These are phyloP conservation scores for Drosophila ercepeae DNA, from an alignment of 1,140 invertebrate species.

Conservation along the genomic window DNA sequence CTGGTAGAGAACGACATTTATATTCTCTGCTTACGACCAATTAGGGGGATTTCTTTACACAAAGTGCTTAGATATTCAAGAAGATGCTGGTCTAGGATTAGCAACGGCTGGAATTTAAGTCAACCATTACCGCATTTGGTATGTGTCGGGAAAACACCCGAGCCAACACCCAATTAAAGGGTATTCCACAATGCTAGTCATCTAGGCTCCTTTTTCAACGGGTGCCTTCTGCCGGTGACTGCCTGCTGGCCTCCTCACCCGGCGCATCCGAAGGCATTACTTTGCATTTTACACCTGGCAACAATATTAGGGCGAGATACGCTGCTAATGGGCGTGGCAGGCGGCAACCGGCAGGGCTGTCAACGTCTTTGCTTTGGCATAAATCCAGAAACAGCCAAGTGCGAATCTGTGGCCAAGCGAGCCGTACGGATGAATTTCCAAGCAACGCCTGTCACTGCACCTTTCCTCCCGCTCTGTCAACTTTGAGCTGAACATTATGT, in stretches of 20 bases:
- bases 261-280: slow-evolving; percentile 68
- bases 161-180: slow-evolving; percentile 9
- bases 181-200: slow-evolving; percentile 10
- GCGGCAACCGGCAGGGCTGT: slow-evolving; percentile 14
- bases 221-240: background rate
- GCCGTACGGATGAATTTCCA: slow-evolving; percentile 46
- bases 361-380: slow-evolving; percentile 53
- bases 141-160: background rate
- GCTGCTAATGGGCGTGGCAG: slow-evolving; percentile 34
- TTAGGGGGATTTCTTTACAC: slow-evolving; percentile 20
- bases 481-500: background rate
- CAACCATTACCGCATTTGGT: background rate
- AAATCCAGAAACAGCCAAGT: slow-evolving; percentile 59
- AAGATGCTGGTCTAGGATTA: background rate
- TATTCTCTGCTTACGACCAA: slow-evolving; percentile 34
- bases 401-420: slow-evolving; percentile 28
- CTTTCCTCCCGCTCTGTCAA: slow-evolving; percentile 22
- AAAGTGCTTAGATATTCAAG: background rate
- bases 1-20: slow-evolving; percentile 6
- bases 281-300: slow-evolving; percentile 77
- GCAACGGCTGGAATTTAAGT: background rate
- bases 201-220: background rate
- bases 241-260: slow-evolving; percentile 47
- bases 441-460: slow-evolving; percentile 27
- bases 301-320: slow-evolving; percentile 42